These are phyloP conservation scores for Drosophila jambulina DNA, from an alignment of 1,140 invertebrate species.

Conservation along the genomic window DNA sequence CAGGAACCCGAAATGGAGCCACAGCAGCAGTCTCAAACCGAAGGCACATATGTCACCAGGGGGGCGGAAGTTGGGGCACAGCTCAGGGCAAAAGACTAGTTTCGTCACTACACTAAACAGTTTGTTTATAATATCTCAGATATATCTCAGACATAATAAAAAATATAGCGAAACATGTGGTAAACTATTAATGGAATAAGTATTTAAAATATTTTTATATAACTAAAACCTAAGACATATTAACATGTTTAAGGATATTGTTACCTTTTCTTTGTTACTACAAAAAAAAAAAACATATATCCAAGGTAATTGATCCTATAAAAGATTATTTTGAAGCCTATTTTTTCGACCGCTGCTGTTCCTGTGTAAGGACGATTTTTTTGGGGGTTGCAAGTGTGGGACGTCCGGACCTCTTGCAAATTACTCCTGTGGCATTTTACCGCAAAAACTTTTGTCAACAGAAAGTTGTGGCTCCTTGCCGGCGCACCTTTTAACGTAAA, in stretches of 20 bases:
- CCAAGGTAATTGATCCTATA: no score
- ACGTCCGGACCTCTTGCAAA: constrained; percentile 65
- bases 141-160: background rate
- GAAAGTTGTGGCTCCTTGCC: constrained; percentile 70
- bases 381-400: constrained; percentile 1
- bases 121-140: background rate
- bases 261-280: no score
- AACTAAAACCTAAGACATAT: background rate
- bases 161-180: background rate
- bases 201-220: background rate
- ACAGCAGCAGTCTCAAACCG: constrained; percentile 62
- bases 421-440: constrained; percentile 83
- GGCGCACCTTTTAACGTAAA: constrained; percentile 69
- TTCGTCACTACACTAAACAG: background rate
- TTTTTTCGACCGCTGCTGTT: constrained; percentile 24
- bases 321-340: background rate
- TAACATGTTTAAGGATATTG: background rate
- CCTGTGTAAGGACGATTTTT: constrained; percentile 33
- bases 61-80: constrained; percentile 13
- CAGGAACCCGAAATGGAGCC: constrained; percentile 69
- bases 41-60: constrained; percentile 70
- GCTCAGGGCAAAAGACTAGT: background rate
- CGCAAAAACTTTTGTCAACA: constrained; percentile 83
- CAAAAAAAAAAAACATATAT: no score
- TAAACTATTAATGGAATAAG: background rate